Evolutionary conservation across 1,140 invertebrate species (phyloP), one percentile per base, ranked within the genome.

Genomic region (Pararge aegeria): DNA sequence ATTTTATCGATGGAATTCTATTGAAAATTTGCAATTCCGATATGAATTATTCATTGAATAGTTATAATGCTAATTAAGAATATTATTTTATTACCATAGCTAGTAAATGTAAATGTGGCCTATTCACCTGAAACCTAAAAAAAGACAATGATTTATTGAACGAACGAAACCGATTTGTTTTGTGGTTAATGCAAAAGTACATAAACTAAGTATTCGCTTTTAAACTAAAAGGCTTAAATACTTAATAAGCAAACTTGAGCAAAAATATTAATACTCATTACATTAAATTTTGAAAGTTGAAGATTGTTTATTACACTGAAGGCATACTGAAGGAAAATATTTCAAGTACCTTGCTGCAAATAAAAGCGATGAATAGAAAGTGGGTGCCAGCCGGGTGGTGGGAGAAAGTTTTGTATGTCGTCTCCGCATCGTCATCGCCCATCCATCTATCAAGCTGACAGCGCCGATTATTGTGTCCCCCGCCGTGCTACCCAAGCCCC

Each of bases 371-470:
- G 67, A 73, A 77, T 70, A 71, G 62, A 62, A 53, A 61, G 56
- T 59, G 66, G 65, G 57, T 62, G 68, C 61, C 66, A 56, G 48
- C 49, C 34, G 55, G 59, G 59, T 50, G 61, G 52, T 62, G 59
- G 61, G 60, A 66, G 63, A 53, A 53, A 65, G 63, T 64, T 70
- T 73, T 69, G 57, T 64, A 61, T 70, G 68, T n/a, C n/a, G n/a
- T 75, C 75, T 70, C 63, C 62, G 81, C 80, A 63, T 53, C 75
- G 82, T 89, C 86, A 87, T 79, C 64, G 56, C 48, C 42, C 38
- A 29, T 52, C 52, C 68, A 87, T 89, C 83, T 65, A 87, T 89
- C 86, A 89, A 61, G 34, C 68, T 84, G 86, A 80, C 83, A 83
- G 62, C 70, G 49, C 48, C 73, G 73, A 79, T 81, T 84, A 86